Evolutionary conservation across 2,888 invertebrate genomes (phyloP), one percentile per base, ranked within the genome.

Genomic region (Dermolepida albohirtum): DNA sequence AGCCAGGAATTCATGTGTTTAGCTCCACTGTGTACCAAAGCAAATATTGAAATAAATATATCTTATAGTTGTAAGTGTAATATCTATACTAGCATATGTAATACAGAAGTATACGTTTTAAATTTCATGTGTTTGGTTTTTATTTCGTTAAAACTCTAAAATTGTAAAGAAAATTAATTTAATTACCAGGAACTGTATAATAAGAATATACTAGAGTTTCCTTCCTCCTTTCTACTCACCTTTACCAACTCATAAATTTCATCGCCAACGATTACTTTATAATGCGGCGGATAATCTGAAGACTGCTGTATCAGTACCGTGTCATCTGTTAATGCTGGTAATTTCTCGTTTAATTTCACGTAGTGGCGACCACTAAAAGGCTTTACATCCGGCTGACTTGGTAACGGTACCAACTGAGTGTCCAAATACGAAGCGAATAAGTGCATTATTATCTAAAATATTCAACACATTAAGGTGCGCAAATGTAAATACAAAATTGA

Each of bases 391-490:
- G 90, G 89, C 78, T 88, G 88, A 74, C 85, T 86, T 2, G 90
- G 87, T 49, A 89, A 83, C 16, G 92, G 86, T 83, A 92, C 84
- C 67, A 94, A 83, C 81, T 93, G 91, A 17, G 90, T 90, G 83
- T 97, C 97, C 85, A 97, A 85, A 82, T 97, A 97, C 0, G 92
- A 89, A 71, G 92, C 92, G 72, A 96, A 87, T 74, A 95, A 82
- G 81, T 95, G 95, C 87, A 96, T 92, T 69, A 97, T 85, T 73
- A 94, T 88, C 92, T 93, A 80, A 40, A 83, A 79, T 70, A 70
- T 71, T 64, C 27, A 27, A 11, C 1, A 50, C 52, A 22, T 34
- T 14, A 65, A 47, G 12, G 44, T 65, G 47, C 63, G 57, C 16
- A 34, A 27, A 11, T 12, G 14, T 55, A 69, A 22, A 22, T 22